phyloP scores from a whole-genome alignment of 2,797 vertebrate species.

The Odontamblyopus lacepedii region DNA sequence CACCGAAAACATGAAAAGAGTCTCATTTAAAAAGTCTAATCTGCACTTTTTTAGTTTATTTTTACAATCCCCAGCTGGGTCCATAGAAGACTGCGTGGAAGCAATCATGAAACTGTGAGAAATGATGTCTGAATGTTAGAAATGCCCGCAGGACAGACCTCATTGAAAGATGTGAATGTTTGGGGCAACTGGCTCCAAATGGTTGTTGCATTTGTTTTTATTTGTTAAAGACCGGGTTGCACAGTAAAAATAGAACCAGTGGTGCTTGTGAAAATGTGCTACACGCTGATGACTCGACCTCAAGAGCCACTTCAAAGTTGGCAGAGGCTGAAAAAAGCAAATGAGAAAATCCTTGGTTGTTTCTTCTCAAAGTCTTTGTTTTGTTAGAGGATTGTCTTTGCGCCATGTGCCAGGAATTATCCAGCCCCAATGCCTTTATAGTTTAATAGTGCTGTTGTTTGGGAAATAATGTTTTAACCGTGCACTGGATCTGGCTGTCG shows the following conservation, averaged over 20 bases:
- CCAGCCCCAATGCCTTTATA: constrained; percentile 9
- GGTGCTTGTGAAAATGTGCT: constrained; percentile 37
- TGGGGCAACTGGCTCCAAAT: constrained; percentile 49
- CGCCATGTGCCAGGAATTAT: constrained; percentile 33
- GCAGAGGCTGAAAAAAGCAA: constrained; percentile 17
- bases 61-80: constrained; percentile 81
- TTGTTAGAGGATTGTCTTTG: constrained; percentile 37
- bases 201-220: constrained; percentile 49
- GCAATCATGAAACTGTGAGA: constrained; percentile 65
- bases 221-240: constrained; percentile 40
- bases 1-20: constrained; percentile 73
- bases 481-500: background rate
- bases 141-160: constrained; percentile 49
- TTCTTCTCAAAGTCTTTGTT: constrained; percentile 39
- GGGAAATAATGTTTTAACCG: constrained; percentile 20
- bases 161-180: constrained; percentile 37
- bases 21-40: constrained; percentile 74
- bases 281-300: constrained; percentile 42
- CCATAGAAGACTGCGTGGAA: constrained; percentile 66
- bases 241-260: constrained; percentile 45
- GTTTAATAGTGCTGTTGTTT: constrained; percentile 11
- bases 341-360: constrained; percentile 23
- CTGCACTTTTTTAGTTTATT: constrained; percentile 74
- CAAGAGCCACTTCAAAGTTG: constrained; percentile 62
- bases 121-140: constrained; percentile 51